Base-by-base conservation (phyloP, 2,797 vertebrate species). In the Morelia viridis region DNA sequence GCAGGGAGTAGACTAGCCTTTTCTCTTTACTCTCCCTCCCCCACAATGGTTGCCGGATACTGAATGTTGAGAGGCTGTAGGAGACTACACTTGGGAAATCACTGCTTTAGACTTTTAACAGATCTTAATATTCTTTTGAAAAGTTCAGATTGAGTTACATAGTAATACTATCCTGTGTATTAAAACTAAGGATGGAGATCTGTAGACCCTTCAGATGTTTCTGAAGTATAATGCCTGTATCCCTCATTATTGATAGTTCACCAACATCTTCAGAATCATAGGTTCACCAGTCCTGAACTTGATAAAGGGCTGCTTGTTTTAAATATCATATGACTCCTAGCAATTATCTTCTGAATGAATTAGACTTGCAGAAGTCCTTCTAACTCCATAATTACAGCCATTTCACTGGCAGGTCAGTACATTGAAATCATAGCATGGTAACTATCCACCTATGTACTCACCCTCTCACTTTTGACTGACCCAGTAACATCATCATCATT, bases 401-500 rank as follows among this genome's bases (percentile, higher is more conserved):
- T 31, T 80, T 22, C 62, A 91, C 1, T 41, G 26, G 46, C 6
- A 83, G 24, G 2, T 4, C 3, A n/a, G 58, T 22, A 68, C 15
- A 62, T 19, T 41, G 64, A 89, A 87, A 64, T 28, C n/a, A 80
- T 56, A 58, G 26, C 65, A 22, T n/a, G 0, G 0, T 31, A 0
- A 13, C 53, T 12, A 13, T n/a, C 0, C 12, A 26, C 9, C 41
- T 57, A 64, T 8, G 35, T 86, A 96, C 99, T 98, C 96, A 99
- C 99, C 98, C 99, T 98, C 97, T 99, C 99, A 64, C 99, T 99
- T 97, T 98, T 99, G 94, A 99, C 97, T 53, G 99, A 99, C 92
- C 99, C 99, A 0, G 99, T 99, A 96, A 99, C 99, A 94, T 99
- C 99, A 1, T 99, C 99, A 7, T 99, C 99, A 60, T 99, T 98